Conservation (phyloP, 2,797 vertebrate genomes). For the Mus spretus region DNA sequence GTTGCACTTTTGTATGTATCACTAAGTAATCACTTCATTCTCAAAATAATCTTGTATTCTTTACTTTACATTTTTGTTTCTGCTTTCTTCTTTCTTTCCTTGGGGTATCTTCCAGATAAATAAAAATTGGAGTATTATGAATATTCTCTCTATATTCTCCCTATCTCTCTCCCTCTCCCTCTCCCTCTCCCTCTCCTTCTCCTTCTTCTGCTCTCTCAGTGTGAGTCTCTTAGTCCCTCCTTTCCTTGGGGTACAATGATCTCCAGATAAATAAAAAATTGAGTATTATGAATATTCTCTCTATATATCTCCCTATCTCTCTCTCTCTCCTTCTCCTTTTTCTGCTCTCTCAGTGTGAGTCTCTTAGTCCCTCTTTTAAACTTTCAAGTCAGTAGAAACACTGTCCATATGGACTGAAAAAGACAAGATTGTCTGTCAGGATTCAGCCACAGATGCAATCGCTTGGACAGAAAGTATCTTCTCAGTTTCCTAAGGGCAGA, state of each 20-base stretch:
- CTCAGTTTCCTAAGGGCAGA: not conserved
- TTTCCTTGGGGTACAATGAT: not conserved
- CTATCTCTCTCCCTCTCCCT: not conserved
- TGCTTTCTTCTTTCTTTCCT: not conserved
- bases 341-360: not conserved
- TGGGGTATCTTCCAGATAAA: not conserved
- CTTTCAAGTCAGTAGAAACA: not conserved
- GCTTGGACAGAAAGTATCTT: not conserved
- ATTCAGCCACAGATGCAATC: not conserved
- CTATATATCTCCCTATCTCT: not conserved
- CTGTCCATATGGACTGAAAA: not conserved
- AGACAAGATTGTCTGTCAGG: not conserved
- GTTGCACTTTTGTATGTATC: not conserved
- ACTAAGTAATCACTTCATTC: not conserved
- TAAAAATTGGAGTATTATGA: not conserved
- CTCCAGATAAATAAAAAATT: not conserved
- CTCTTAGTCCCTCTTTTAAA: not conserved
- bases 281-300: not conserved
- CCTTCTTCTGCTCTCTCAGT: not conserved
- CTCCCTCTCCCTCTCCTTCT: not conserved
- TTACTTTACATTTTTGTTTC: not conserved
- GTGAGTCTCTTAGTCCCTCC: not conserved
- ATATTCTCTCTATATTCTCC: not conserved
- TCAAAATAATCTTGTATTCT: not conserved
- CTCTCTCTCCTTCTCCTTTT: not conserved